Evolutionary conservation across 2,113 vertebrate species (phyloP), one percentile per base, ranked within the genome.

Genomic region (Gymnobelideus leadbeateri): DNA sequence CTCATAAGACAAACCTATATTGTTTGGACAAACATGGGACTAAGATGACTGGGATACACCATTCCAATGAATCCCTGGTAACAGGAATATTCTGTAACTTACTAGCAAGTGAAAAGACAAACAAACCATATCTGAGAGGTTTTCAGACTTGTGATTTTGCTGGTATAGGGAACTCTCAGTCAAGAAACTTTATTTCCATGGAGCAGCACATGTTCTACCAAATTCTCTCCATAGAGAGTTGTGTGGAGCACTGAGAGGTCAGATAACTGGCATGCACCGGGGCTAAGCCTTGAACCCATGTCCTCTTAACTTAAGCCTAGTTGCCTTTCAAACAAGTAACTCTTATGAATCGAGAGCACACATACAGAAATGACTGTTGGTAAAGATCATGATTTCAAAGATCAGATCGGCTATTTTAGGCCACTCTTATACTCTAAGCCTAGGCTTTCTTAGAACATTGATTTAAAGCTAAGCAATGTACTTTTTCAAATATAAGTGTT

Each of bases 281-380:
- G 25, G 24, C 8, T 55, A 26, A 25, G 25, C 54, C 54, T 55
- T 26, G 54, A 55, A 55, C 24, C 54, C 25, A 26, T 8, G 24
- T 55, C 3, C 54, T 55, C 54, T 25, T 26, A 26, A 68, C 31
- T 37, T 61, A 3, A 68, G 11, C 57, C 10, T 37, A 31, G 57
- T 68, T 4, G 11, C 57, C 25, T 31, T 26, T 57, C 26, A 57
- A 57, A 57, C 26, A 55, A 25, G 25, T 57, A 57, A 26, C 10
- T 26, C 55, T 28, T 57, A 54, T 52, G 94, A 93, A 49, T 52
- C 51, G 51, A 26, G 77, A 92, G 93, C 54, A 28, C 43, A 55
- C 49, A 28, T 47, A 55, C 49, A 77, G 46, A 55, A 51, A 92
- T 68, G 2, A 89, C 94, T 93, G 89, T 93, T 90, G 52, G 91